A percentile compares a stretch with the other conserved stretches of the same genome.
phyloP scores from a whole-genome alignment of 2,797 vertebrate genomes.

The Galaxias olidus region DNA sequence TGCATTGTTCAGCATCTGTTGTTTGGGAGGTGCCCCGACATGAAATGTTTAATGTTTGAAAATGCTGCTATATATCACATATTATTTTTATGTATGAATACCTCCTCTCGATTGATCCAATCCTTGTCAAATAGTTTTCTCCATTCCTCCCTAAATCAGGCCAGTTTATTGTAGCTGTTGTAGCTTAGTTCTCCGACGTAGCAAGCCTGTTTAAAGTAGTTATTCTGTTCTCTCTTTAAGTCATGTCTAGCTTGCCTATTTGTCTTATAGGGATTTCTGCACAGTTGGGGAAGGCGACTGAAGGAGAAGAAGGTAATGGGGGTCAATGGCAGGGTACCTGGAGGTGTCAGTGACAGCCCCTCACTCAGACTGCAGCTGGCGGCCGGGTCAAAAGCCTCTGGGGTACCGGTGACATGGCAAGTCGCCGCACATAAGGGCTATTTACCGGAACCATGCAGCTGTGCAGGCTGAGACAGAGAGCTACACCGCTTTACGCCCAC shows the following conservation, averaged over 20 bases:
- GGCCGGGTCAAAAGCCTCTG: conserved; percentile 35
- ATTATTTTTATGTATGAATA: conserved; percentile 48
- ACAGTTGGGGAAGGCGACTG: conserved; percentile 4
- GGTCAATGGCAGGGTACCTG: conserved; percentile 42
- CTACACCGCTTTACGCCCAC: too few relatives aligned
- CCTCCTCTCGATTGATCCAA: conserved; percentile 58
- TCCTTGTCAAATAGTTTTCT: not conserved
- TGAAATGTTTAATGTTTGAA: conserved; percentile 59
- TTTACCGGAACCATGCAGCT: conserved; percentile 27
- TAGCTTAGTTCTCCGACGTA: too few relatives aligned
- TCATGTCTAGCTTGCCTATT: not conserved
- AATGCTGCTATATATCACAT: conserved; percentile 62
- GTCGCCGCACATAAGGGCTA: conserved; percentile 64
- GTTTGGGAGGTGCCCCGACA: conserved; percentile 62
- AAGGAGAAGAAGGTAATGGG: not conserved
- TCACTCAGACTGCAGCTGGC: conserved; percentile 53
- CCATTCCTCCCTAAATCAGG: too few relatives aligned
- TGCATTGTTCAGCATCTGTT: conserved; percentile 37
- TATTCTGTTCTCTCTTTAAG: too few relatives aligned
- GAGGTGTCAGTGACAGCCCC: conserved; percentile 55
- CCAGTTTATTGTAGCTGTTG: too few relatives aligned
- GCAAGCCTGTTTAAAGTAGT: too few relatives aligned
- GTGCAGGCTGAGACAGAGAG: conserved; percentile 1
- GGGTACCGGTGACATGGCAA: conserved; percentile 39
- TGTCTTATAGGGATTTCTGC: not conserved